A percentile compares a stretch with the other conserved stretches of the same genome.
phyloP scores from a whole-genome alignment of 2,888 invertebrate genomes.

The Didymodactylos carnosus region DNA sequence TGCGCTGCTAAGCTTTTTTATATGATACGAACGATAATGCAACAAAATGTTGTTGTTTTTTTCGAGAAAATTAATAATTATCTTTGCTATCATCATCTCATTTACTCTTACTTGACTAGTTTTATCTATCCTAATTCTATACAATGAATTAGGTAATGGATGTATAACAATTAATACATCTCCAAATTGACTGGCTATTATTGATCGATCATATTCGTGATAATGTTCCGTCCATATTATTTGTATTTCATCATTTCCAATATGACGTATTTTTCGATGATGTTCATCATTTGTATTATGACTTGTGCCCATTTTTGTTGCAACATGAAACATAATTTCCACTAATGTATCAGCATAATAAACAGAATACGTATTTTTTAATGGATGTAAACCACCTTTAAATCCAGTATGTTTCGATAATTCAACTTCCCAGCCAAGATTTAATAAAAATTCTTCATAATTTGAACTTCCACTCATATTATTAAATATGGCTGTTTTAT shows the following conservation, averaged over 20 bases:
- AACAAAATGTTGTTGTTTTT: no score
- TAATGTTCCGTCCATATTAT: conserved; percentile 97
- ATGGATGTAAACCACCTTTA: conserved; percentile 64
- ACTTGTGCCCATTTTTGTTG: conserved; percentile 58
- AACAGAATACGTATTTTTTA: neutral
- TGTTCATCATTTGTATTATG: conserved; percentile 37
- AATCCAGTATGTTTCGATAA: conserved; percentile 83
- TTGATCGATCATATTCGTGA: conserved; percentile 79
- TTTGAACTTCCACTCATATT: conserved; percentile 76
- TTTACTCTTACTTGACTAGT: neutral
- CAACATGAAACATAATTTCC: conserved; percentile 89
- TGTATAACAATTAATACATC: conserved; percentile 91
- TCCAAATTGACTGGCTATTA: conserved; percentile 95
- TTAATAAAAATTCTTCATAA: conserved; percentile 55
- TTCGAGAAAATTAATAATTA: no score
- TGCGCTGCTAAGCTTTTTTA: no score
- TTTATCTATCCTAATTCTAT: conserved; percentile 7
- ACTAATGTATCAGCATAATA: conserved; percentile 8
- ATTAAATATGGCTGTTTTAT: conserved; percentile 71
- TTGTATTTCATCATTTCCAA: conserved; percentile 94
- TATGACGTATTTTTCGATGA: conserved; percentile 59
- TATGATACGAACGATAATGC: no score
- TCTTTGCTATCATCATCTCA: no score
- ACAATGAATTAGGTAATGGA: conserved; percentile 42
- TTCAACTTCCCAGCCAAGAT: conserved; percentile 60